phyloP scores from a whole-genome alignment of 2,113 vertebrate genomes.

The Tetraodon nigroviridis region DNA sequence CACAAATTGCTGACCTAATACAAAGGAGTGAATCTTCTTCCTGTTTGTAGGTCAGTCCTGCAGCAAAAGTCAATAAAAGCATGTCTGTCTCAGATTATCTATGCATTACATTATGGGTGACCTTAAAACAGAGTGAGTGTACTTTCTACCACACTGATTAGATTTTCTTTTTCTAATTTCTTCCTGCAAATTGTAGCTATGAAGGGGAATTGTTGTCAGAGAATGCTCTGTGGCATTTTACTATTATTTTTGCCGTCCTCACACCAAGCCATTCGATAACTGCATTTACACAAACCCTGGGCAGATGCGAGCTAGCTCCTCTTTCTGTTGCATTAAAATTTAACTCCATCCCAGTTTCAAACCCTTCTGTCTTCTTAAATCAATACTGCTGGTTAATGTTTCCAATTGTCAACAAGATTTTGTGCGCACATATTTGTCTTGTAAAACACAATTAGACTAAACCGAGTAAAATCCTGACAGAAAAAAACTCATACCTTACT shows the following conservation, averaged over 20 bases:
- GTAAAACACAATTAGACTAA: no score
- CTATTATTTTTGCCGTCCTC: constrained; percentile 9
- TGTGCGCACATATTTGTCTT: no score
- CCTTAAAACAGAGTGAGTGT: constrained; percentile 52
- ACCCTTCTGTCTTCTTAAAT: no score
- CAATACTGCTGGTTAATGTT: no score
- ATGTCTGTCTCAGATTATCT: constrained; percentile 43
- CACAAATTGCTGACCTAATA: constrained; percentile 68
- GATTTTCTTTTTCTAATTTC: neutral
- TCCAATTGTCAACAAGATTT: no score
- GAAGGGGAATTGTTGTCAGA: neutral
- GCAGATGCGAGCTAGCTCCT: no score
- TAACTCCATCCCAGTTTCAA: no score
- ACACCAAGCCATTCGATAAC: no score
- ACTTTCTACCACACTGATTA: constrained; percentile 6
- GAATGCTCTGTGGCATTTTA: constrained; percentile 12
- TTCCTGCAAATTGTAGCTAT: constrained; percentile 19
- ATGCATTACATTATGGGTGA: constrained; percentile 56
- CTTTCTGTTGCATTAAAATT: no score
- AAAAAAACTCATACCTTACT: no score
- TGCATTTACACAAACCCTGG: no score
- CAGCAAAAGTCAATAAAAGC: constrained; percentile 52
- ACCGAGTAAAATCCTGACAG: no score
- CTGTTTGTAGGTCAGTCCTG: constrained; percentile 63
- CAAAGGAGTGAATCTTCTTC: constrained; percentile 46